Percentiles rank a stretch among this genome's conserved stretches.
phyloP scores from a whole-genome alignment of 2,888 invertebrate species.

The Limenitis arthemis region DNA sequence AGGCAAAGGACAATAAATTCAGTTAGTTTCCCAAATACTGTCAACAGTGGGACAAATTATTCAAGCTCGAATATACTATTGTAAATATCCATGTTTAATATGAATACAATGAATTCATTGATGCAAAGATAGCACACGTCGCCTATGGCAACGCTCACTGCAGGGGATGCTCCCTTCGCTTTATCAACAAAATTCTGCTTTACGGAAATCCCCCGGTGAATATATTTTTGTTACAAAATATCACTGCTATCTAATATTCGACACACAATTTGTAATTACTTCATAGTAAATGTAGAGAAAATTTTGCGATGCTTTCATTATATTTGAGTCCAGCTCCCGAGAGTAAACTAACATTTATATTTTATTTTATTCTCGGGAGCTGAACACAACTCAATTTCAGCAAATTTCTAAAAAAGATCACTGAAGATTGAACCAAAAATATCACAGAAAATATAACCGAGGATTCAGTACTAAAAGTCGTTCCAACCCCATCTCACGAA shows the following conservation, averaged over 20 bases:
- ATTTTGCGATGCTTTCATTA: neutral
- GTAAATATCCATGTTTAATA: conserved; percentile 14
- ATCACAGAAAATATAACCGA: conserved; percentile 14
- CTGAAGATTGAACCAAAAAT: conserved; percentile 7
- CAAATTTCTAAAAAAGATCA: conserved; percentile 13
- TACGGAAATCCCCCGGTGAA: conserved; percentile 58
- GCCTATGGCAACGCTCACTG: conserved; percentile 47
- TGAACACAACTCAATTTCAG: conserved; percentile 13
- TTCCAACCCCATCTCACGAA: conserved; percentile 31
- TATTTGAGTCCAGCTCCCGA: neutral
- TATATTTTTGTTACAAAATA: conserved; percentile 39
- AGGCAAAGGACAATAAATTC: conserved; percentile 48
- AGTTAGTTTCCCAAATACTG: conserved; percentile 44
- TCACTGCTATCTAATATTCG: conserved; percentile 1
- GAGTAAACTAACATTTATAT: no score
- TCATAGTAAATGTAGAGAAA: neutral
- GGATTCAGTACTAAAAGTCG: conserved; percentile 26
- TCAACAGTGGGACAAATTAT: conserved; percentile 52
- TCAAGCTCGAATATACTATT: conserved; percentile 29
- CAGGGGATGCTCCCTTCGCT: conserved; percentile 46
- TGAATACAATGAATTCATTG: conserved; percentile 41
- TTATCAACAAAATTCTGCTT: conserved; percentile 54
- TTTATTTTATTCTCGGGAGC: neutral
- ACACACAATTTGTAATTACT: neutral
- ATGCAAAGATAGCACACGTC: conserved; percentile 53